phyloP scores from a whole-genome alignment of 2,888 invertebrate species.

The Mechanitis mazaeus region DNA sequence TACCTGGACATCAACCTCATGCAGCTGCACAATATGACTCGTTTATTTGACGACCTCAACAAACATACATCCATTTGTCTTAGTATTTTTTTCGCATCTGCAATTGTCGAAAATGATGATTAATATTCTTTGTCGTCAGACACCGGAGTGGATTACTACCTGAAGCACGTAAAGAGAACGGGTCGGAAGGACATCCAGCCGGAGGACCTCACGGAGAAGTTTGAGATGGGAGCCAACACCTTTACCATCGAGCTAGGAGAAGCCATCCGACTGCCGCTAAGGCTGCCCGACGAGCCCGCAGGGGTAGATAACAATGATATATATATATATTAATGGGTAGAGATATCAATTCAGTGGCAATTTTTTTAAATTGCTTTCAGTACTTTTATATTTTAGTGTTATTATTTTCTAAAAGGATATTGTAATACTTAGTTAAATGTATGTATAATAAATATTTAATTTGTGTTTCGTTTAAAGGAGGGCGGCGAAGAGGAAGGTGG shows the following conservation, averaged over 20 bases:
- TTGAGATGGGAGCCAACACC: conserved; percentile 68
- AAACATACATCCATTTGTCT: too few species aligned
- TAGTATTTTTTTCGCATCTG: neutral
- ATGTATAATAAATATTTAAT: neutral
- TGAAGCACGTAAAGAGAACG: conserved; percentile 58
- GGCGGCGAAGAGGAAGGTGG: conserved; percentile 48
- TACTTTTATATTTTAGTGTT: neutral
- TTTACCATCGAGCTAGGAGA: conserved; percentile 62
- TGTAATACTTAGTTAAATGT: neutral
- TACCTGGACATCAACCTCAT: too few species aligned
- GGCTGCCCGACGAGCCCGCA: conserved; percentile 53
- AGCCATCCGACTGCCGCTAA: conserved; percentile 48
- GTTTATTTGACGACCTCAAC: too few species aligned
- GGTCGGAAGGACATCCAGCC: conserved; percentile 51
- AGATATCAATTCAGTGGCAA: neutral
- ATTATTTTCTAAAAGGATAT: neutral
- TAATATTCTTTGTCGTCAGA: conserved; percentile 37
- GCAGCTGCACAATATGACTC: too few species aligned
- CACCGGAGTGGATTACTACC: conserved; percentile 61
- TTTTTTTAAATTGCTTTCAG: too few species aligned
- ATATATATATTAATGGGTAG: neutral
- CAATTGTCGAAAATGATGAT: neutral
- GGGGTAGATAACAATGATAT: conserved; percentile 39
- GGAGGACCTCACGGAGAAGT: conserved; percentile 61
- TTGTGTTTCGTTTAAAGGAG: conserved; percentile 39